phyloP scores from a whole-genome alignment of 2,888 invertebrate genomes.

The Brenthis hecate region DNA sequence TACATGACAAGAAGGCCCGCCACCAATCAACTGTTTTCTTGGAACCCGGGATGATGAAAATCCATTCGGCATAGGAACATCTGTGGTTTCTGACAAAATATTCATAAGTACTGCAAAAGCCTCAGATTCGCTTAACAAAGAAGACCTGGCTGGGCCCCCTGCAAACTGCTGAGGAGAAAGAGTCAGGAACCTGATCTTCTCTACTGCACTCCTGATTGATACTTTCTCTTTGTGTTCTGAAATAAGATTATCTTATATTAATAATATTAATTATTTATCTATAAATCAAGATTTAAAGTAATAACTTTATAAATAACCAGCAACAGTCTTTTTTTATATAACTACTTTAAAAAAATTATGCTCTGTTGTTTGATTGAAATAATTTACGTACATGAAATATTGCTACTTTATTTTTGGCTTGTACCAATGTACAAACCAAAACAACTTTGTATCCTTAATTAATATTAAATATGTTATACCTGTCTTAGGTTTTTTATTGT shows the following conservation, averaged over 20 bases:
- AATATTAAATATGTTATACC: not conserved
- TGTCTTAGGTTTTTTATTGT: constrained; percentile 36
- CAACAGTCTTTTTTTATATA: no score
- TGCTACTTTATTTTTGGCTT: no score
- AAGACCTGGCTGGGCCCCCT: constrained; percentile 89
- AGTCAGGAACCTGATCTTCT: constrained; percentile 90
- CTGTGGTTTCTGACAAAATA: constrained; percentile 87
- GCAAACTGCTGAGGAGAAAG: constrained; percentile 92
- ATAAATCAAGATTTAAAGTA: no score
- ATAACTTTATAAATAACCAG: no score
- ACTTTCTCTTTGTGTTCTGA: constrained; percentile 58
- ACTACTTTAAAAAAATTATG: no score
- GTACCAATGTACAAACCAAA: no score
- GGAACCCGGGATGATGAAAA: constrained; percentile 84
- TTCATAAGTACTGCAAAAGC: constrained; percentile 92
- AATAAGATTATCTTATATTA: not conserved
- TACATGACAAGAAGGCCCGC: constrained; percentile 57
- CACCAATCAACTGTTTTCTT: constrained; percentile 67
- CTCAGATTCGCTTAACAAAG: constrained; percentile 88
- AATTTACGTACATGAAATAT: no score
- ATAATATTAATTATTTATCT: not conserved
- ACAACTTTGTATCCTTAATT: no score
- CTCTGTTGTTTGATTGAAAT: no score
- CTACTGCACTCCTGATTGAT: constrained; percentile 85
- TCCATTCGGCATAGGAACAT: constrained; percentile 87